Percentiles rank a stretch among this genome's conserved stretches.
phyloP scores from a whole-genome alignment of 1,140 invertebrate genomes.

The Chymomyza costata region DNA sequence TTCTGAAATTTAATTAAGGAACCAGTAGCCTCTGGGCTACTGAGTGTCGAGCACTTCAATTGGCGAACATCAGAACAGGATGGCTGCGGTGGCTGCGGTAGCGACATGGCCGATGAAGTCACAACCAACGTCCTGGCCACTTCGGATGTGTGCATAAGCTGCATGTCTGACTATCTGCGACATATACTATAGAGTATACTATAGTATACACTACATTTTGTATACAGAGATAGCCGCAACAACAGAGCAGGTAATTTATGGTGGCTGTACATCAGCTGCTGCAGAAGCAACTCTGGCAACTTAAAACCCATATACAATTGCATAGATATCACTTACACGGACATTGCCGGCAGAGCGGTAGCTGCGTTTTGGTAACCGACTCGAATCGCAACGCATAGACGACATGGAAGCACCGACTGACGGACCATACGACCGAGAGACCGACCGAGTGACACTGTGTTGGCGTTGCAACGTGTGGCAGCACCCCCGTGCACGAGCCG shows the following conservation, averaged over 20 bases:
- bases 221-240: neutral
- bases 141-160: neutral
- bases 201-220: neutral
- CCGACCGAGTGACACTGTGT: no score
- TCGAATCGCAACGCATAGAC: conserved; percentile 28
- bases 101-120: neutral
- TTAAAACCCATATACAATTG: conserved; percentile 16
- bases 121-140: neutral
- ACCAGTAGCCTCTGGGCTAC: conserved; percentile 1
- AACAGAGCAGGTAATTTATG: conserved; percentile 52
- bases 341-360: conserved; percentile 19
- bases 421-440: neutral
- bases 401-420: neutral
- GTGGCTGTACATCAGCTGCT: conserved; percentile 23
- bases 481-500: conserved; percentile 10
- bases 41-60: conserved; percentile 35
- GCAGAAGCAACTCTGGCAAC: conserved; percentile 7
- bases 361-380: conserved; percentile 31
- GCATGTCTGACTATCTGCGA: no score
- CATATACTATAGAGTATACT: no score
- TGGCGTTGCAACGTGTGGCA: no score
- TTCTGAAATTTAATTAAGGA: conserved; percentile 64
- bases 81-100: neutral
- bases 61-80: conserved; percentile 22
- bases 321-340: conserved; percentile 62